These are phyloP conservation scores for Cephus pulcher DNA, from an alignment of 2,888 invertebrate genomes.

Conservation along the genomic window DNA sequence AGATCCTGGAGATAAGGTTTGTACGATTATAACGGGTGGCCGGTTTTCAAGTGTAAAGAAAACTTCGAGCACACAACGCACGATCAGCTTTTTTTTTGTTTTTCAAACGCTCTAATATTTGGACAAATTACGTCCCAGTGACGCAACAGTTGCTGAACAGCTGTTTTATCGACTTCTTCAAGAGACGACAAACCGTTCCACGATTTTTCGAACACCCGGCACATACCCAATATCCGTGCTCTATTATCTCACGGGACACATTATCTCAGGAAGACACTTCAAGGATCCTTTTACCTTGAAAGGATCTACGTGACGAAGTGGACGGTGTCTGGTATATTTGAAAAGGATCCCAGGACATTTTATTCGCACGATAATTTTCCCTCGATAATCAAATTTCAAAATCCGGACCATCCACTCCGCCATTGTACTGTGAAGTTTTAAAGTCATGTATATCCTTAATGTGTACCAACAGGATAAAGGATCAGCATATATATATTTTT, in stretches of 20 bases:
- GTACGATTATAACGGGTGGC: not conserved
- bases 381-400: not conserved
- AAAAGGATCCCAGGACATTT: not conserved
- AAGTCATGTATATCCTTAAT: not conserved
- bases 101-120: not conserved
- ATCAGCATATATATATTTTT: not conserved
- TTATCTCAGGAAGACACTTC: not conserved
- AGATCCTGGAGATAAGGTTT: constrained; percentile 38
- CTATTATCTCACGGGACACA: not conserved
- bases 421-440: not conserved
- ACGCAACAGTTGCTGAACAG: not conserved
- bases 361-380: not conserved
- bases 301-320: not conserved
- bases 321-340: not conserved
- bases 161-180: not conserved
- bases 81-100: not conserved
- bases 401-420: not conserved
- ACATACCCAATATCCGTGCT: not conserved
- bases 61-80: not conserved
- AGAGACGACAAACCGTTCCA: not conserved
- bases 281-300: not conserved
- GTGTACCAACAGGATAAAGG: not conserved
- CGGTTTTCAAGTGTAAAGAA: not conserved
- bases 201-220: not conserved
- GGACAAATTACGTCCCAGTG: not conserved